A percentile compares a stretch with the other conserved stretches of the same genome.
These are phyloP conservation scores for Alectura lathami DNA, from an alignment of 2,113 vertebrate genomes.

Conservation along the genomic window DNA sequence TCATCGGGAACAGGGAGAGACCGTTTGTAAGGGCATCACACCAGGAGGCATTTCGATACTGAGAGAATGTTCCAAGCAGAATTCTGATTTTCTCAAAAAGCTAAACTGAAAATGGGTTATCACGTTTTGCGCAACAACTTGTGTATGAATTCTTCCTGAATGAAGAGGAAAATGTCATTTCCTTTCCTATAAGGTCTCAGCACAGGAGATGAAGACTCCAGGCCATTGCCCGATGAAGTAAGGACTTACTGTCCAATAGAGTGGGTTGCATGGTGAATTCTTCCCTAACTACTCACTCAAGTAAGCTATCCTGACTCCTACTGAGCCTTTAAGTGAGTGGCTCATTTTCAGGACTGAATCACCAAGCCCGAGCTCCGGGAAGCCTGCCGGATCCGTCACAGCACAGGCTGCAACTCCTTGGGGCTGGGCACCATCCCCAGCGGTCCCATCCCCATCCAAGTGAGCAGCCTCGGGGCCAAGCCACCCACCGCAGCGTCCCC, in stretches of 20 bases:
- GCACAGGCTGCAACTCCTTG: neutral
- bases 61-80: neutral
- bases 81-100: neutral
- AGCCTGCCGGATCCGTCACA: neutral
- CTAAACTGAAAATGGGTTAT: neutral
- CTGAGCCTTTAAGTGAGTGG: neutral
- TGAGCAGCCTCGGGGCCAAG: neutral
- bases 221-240: neutral
- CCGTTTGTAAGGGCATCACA: neutral
- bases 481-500: fast-evolving
- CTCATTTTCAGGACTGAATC: neutral
- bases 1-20: neutral
- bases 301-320: neutral
- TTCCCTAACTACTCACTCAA: neutral
- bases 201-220: neutral
- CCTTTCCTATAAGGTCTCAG: neutral
- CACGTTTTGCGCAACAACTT: neutral
- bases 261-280: fast-evolving
- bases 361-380: neutral
- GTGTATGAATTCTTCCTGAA: neutral
- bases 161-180: fast-evolving
- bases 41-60: neutral
- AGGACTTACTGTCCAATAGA: neutral
- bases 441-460: neutral
- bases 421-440: neutral